These are phyloP conservation scores for Drosophila putrida DNA, from an alignment of 2,888 invertebrate species.

Conservation along the genomic window DNA sequence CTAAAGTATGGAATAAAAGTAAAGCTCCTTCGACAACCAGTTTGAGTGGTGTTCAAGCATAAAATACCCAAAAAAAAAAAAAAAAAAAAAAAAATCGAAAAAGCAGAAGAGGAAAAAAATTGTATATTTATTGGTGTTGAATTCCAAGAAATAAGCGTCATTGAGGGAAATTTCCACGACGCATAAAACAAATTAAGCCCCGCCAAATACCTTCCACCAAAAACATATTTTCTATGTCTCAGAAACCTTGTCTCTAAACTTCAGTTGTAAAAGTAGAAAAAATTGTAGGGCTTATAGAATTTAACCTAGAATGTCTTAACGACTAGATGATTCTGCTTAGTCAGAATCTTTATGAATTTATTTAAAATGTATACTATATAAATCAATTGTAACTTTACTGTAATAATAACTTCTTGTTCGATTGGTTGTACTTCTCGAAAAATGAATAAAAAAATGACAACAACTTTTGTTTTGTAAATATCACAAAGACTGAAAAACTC, in stretches of 20 bases:
- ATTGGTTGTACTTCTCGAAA: neutral
- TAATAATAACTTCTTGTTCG: slow-evolving; percentile 12
- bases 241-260: slow-evolving; percentile 1
- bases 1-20: slow-evolving; percentile 51
- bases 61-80: slow-evolving; percentile 34
- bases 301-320: slow-evolving; percentile 7
- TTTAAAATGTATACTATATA: slow-evolving; percentile 3
- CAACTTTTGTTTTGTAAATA: slow-evolving; percentile 25
- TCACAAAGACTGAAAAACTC: slow-evolving; percentile 19
- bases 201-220: neutral
- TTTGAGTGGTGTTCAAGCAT: slow-evolving; percentile 41
- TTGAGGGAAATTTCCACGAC: slow-evolving; percentile 52
- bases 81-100: neutral
- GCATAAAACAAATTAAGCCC: slow-evolving; percentile 14
- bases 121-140: slow-evolving; percentile 45
- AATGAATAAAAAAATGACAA: neutral
- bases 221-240: slow-evolving; percentile 2
- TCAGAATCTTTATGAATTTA: slow-evolving; percentile 1
- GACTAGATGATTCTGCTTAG: slow-evolving; percentile 3
- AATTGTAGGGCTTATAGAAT: neutral
- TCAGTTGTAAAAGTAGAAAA: neutral
- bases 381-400: slow-evolving; percentile 5
- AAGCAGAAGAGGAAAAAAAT: slow-evolving; percentile 14
- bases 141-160: slow-evolving; percentile 60
- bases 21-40: slow-evolving; percentile 63